phyloP scores from a whole-genome alignment of 2,888 invertebrate genomes.

The Embidobia sp. region DNA sequence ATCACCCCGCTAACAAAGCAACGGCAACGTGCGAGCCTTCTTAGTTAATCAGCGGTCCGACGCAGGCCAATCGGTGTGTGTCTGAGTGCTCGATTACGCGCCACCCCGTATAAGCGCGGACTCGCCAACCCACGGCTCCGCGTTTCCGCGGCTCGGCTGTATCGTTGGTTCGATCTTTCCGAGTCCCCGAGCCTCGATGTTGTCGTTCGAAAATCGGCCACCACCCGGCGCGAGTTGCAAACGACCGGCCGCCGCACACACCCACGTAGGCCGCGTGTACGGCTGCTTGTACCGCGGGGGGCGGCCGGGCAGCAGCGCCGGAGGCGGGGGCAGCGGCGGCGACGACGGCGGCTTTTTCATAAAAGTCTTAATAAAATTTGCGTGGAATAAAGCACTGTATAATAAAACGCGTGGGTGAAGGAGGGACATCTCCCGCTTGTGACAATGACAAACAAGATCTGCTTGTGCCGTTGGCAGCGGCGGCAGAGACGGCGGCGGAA shows the following conservation, averaged over 20 bases:
- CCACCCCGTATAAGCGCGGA: conserved; percentile 46
- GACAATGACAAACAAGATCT: too few species aligned
- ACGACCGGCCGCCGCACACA: conserved; percentile 26
- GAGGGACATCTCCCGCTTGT: too few species aligned
- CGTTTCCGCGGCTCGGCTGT: conserved; percentile 50
- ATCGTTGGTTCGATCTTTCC: conserved; percentile 64
- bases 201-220: conserved; percentile 63
- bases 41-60: neutral
- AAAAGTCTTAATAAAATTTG: too few species aligned
- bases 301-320: neutral
- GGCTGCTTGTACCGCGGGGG: conserved; percentile 6
- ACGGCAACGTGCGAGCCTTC: too few species aligned
- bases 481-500: too few species aligned
- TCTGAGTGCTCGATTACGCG: conserved; percentile 27
- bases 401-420: too few species aligned
- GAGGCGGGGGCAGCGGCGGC: conserved; percentile 46
- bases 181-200: conserved; percentile 59
- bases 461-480: too few species aligned
- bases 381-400: too few species aligned
- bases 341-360: too few species aligned
- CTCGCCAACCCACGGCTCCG: conserved; percentile 21
- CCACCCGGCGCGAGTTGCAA: conserved; percentile 22
- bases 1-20: too few species aligned
- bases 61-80: conserved; percentile 19
- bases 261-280: neutral